Evolutionary conservation across 2,888 invertebrate genomes (phyloP).

Genomic region (Ichneumon xanthorius): DNA sequence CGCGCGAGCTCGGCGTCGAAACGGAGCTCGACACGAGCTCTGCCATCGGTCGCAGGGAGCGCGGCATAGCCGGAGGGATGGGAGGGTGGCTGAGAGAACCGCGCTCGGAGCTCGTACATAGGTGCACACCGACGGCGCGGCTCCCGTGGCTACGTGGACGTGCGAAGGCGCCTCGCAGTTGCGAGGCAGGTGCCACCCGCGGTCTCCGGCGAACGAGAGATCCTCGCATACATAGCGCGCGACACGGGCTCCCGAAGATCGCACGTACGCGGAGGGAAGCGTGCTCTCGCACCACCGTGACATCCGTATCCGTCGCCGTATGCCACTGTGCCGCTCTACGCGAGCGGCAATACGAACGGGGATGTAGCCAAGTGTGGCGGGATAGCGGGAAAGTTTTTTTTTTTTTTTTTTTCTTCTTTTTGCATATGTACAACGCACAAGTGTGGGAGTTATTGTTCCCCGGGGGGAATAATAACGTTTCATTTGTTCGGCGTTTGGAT

Average conservation of each 20-base stretch:
- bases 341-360: background rate
- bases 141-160: conserved; percentile 16
- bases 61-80: conserved; percentile 47
- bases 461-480: background rate
- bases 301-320: conserved; percentile 12
- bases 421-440: background rate
- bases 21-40: conserved; percentile 62
- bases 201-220: conserved; percentile 50
- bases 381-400: background rate
- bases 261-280: conserved; percentile 10
- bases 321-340: background rate
- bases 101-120: background rate
- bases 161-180: conserved; percentile 40
- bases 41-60: conserved; percentile 51
- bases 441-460: background rate
- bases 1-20: conserved; percentile 59
- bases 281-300: background rate
- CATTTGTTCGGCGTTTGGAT: background rate
- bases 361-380: background rate
- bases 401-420: background rate
- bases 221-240: background rate
- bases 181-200: conserved; percentile 60
- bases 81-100: conserved; percentile 65
- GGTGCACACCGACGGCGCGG: conserved; percentile 35
- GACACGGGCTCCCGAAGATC: background rate